Percentiles rank a stretch among this genome's conserved stretches.
These are phyloP conservation scores for Albula glossodonta DNA, from an alignment of 2,113 vertebrate species.

Conservation along the genomic window DNA sequence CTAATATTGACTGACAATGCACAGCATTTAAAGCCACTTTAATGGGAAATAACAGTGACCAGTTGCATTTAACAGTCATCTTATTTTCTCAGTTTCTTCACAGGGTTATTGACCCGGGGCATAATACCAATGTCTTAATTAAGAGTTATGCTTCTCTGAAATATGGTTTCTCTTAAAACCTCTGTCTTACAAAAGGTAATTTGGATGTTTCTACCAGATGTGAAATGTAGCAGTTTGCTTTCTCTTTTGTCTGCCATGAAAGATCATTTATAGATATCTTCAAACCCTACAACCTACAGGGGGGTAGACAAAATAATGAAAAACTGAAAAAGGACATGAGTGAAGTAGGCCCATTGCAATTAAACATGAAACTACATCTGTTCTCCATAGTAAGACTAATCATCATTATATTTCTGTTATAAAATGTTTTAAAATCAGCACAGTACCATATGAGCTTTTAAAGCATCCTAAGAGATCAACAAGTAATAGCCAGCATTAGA, in stretches of 20 bases:
- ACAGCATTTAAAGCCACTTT: not conserved
- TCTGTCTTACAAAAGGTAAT: not conserved
- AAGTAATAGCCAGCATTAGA: too few relatives aligned
- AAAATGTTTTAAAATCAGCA: too few relatives aligned
- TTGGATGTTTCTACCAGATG: not conserved
- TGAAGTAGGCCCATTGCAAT: too few relatives aligned
- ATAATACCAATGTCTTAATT: constrained; percentile 21
- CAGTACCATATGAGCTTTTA: too few relatives aligned
- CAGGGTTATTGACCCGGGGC: constrained; percentile 6
- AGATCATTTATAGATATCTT: not conserved
- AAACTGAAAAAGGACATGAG: too few relatives aligned
- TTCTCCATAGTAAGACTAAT: too few relatives aligned
- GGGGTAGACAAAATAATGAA: too few relatives aligned
- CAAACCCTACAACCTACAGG: not conserved
- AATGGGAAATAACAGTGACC: not conserved
- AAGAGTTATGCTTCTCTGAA: constrained; percentile 15
- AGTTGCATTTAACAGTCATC: not conserved
- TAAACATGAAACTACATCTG: too few relatives aligned
- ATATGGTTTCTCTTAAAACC: constrained; percentile 4
- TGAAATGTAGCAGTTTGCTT: not conserved
- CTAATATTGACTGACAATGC: not conserved
- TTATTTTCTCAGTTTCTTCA: not conserved
- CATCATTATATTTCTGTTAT: too few relatives aligned
- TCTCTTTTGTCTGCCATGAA: not conserved
- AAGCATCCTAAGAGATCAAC: too few relatives aligned